Conservation (phyloP, 2,797 vertebrate genomes). For the Acanthis flammea region DNA sequence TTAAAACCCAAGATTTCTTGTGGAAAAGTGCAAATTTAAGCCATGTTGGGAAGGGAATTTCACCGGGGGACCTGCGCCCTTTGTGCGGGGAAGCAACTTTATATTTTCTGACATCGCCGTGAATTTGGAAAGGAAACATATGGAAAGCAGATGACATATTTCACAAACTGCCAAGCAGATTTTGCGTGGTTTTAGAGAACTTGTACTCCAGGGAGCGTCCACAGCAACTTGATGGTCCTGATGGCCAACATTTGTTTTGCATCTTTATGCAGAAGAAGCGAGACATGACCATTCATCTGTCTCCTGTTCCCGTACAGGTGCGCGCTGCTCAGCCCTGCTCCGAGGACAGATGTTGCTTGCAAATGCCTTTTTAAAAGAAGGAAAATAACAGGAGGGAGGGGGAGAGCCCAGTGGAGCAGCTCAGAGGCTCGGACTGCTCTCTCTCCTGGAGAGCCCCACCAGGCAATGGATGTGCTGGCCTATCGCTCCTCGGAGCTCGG, state of each 20-base stretch:
- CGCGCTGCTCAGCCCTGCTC: rapidly evolving
- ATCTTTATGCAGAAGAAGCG: background rate
- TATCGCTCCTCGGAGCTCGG: background rate
- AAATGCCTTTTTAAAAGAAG: background rate
- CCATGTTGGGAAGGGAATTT: background rate
- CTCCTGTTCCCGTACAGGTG: background rate
- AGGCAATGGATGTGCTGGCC: background rate
- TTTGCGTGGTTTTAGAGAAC: conserved; percentile 10
- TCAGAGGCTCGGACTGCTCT: background rate
- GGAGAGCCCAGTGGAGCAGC: background rate
- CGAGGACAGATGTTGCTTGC: conserved; percentile 4
- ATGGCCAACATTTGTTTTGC: conserved; percentile 14
- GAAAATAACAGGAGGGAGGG: background rate
- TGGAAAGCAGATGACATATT: conserved; percentile 30
- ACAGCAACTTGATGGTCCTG: conserved; percentile 8
- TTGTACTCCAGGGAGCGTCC: conserved; percentile 4
- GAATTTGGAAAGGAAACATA: conserved; percentile 31
- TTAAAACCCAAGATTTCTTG: background rate
- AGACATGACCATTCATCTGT: background rate
- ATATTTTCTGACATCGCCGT: background rate
- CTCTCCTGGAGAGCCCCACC: rapidly evolving
- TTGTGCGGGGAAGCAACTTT: background rate
- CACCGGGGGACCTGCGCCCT: background rate
- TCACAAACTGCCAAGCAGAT: conserved; percentile 57
- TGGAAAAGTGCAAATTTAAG: background rate